phyloP scores from a whole-genome alignment of 2,797 vertebrate species.

The Propithecus deckenii region DNA sequence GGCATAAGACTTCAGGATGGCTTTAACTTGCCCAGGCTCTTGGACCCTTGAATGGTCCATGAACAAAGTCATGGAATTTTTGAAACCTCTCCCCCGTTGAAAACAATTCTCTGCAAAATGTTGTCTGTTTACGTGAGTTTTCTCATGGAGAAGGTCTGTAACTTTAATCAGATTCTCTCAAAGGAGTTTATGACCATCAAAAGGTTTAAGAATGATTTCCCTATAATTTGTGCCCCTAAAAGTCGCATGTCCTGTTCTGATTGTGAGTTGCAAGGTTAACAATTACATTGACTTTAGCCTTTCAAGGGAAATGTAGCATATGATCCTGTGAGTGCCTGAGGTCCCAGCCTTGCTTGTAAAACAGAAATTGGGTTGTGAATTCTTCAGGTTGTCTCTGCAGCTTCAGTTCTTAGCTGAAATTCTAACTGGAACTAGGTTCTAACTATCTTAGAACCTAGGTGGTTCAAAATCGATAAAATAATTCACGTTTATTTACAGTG shows the following conservation, averaged over 20 bases:
- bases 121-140: neutral
- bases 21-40: neutral
- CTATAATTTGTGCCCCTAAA: constrained; percentile 29
- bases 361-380: neutral
- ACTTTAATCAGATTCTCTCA: constrained; percentile 9
- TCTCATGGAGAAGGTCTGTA: neutral
- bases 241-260: constrained; percentile 50
- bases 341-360: constrained; percentile 43
- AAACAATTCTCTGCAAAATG: neutral
- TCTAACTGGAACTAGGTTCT: neutral
- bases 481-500: neutral
- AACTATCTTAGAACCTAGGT: neutral
- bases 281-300: constrained; percentile 47
- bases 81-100: neutral
- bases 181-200: neutral
- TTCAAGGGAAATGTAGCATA: constrained; percentile 46
- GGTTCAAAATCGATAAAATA: constrained; percentile 1
- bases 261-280: constrained; percentile 45
- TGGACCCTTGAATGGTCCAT: neutral
- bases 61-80: neutral
- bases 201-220: constrained; percentile 51
- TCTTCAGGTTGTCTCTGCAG: constrained; percentile 50
- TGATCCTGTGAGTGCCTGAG: neutral
- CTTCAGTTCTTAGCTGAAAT: neutral
- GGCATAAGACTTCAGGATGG: neutral